Conservation (phyloP, 2,888 invertebrate species). For the Hecatera dysodea region DNA sequence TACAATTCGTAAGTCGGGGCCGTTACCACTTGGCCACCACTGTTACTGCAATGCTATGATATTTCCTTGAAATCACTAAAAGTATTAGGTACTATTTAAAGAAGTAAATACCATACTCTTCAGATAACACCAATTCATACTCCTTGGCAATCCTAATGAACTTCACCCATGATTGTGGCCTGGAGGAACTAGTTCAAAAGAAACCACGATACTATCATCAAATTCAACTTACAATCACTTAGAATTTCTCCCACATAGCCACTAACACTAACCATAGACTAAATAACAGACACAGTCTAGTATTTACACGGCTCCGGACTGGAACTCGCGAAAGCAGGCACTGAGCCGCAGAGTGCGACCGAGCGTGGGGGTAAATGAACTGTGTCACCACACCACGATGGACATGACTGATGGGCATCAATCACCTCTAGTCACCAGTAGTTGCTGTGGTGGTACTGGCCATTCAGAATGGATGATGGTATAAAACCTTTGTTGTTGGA, state of each 20-base stretch:
- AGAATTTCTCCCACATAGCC: neutral
- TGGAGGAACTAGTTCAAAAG: too few species aligned
- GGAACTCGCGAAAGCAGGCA: slow-evolving; percentile 68
- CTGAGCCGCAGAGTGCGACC: slow-evolving; percentile 63
- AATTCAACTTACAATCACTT: neutral
- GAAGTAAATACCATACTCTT: too few species aligned
- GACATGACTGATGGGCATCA: slow-evolving; percentile 20
- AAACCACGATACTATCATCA: too few species aligned
- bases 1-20: too few species aligned
- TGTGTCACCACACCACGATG: slow-evolving; percentile 56
- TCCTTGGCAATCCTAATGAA: too few species aligned
- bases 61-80: too few species aligned
- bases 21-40: too few species aligned
- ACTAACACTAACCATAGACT: slow-evolving; percentile 5
- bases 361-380: slow-evolving; percentile 67
- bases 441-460: slow-evolving; percentile 2
- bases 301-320: slow-evolving; percentile 55
- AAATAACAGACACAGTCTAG: slow-evolving; percentile 25
- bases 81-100: too few species aligned
- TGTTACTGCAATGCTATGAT: too few species aligned
- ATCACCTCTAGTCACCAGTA: slow-evolving; percentile 18
- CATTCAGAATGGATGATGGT: slow-evolving; percentile 24
- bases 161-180: too few species aligned
- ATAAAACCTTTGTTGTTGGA: slow-evolving; percentile 11
- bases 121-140: too few species aligned